phyloP scores from a whole-genome alignment of 2,888 invertebrate genomes.

The Eubasilissa splendida region DNA sequence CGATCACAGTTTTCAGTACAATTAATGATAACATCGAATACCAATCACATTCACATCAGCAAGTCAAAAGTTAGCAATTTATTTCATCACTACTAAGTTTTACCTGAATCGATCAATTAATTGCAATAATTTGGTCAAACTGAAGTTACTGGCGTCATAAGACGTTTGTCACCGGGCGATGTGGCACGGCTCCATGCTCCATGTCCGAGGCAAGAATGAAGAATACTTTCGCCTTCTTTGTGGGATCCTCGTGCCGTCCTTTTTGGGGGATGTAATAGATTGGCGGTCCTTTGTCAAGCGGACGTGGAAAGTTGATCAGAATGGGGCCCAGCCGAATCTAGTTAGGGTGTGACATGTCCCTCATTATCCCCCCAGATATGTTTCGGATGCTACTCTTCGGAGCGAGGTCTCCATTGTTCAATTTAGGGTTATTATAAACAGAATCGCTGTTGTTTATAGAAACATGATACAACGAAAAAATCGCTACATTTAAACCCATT shows the following conservation, averaged over 20 bases:
- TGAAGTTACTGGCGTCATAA: constrained; percentile 10
- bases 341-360: constrained; percentile 52
- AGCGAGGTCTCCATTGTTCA: not conserved
- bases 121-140: not conserved
- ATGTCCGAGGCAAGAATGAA: constrained; percentile 39
- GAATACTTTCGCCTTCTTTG: constrained; percentile 41
- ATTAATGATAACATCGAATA: too few relatives aligned
- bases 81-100: too few relatives aligned
- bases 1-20: too few relatives aligned
- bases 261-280: constrained; percentile 48
- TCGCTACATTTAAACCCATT: not conserved
- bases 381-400: constrained; percentile 10
- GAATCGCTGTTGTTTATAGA: not conserved
- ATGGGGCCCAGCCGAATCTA: constrained; percentile 43
- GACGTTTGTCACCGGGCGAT: constrained; percentile 26
- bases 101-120: too few relatives aligned
- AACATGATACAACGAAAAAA: not conserved
- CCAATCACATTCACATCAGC: too few relatives aligned
- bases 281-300: constrained; percentile 54
- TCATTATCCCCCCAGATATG: constrained; percentile 48
- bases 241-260: constrained; percentile 33
- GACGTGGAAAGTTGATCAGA: constrained; percentile 53
- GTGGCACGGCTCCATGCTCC: constrained; percentile 6
- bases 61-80: too few relatives aligned
- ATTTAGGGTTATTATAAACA: constrained; percentile 21